A percentile compares a stretch with the other conserved stretches of the same genome.
phyloP scores from a whole-genome alignment of 92 coral and sea anemone species.

The Galaxea fascicularis region DNA sequence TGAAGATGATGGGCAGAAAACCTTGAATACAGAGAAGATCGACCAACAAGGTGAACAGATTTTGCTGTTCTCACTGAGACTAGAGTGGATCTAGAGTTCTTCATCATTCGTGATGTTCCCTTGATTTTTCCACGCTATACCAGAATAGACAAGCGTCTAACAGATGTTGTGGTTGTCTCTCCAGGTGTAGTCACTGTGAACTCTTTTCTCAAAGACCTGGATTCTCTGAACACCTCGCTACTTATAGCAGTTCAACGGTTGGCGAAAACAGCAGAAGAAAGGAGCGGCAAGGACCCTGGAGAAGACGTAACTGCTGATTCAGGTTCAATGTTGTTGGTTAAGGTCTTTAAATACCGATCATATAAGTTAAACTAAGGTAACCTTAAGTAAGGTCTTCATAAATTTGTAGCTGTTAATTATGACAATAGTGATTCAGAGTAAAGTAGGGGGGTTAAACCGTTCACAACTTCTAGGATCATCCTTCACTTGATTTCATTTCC shows the following conservation, averaged over 20 bases:
- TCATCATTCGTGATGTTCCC: background rate
- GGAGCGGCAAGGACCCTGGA: background rate
- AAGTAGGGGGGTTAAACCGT: no score
- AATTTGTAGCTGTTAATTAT: no score
- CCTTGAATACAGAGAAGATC: background rate
- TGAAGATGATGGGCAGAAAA: background rate
- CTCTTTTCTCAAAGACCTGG: constrained; percentile 37
- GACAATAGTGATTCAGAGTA: no score
- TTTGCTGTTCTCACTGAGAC: background rate
- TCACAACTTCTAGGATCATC: no score
- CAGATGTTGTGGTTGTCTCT: background rate
- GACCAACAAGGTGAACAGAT: constrained; percentile 43
- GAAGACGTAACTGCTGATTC: constrained; percentile 8
- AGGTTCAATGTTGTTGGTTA: background rate
- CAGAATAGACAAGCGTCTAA: no score
- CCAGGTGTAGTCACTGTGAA: constrained; percentile 15
- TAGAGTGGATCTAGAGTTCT: background rate
- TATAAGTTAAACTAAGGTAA: no score
- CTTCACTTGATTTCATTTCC: no score
- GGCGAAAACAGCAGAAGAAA: constrained; percentile 61
- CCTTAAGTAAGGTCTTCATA: no score
- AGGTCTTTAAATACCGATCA: background rate
- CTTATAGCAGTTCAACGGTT: constrained; percentile 78
- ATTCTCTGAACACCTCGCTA: constrained; percentile 70
- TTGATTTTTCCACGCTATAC: background rate